phyloP scores from a whole-genome alignment of 2,797 vertebrate species.

The Erithacus rubecula region DNA sequence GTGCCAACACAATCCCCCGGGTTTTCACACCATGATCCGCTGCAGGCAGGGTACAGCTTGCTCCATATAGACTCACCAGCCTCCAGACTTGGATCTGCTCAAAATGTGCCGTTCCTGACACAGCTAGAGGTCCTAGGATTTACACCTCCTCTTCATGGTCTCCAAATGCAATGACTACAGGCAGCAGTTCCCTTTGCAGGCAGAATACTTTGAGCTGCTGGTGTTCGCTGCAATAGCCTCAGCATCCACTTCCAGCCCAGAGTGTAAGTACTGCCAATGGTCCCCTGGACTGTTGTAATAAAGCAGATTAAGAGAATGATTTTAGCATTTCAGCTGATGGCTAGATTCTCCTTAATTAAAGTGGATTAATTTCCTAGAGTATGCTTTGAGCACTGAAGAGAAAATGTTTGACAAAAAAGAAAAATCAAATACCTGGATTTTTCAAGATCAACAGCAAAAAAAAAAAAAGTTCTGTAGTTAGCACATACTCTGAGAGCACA shows the following conservation, averaged over 20 bases:
- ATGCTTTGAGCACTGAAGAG: neutral
- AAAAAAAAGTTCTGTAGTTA: neutral
- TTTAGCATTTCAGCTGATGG: neutral
- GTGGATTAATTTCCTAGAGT: neutral
- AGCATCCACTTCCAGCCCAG: neutral
- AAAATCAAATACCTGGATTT: neutral
- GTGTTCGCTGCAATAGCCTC: neutral
- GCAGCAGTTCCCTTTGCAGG: neutral
- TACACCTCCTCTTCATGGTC: neutral
- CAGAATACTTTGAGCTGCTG: neutral
- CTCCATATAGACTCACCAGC: neutral
- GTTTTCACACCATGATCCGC: neutral
- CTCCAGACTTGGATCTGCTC: neutral
- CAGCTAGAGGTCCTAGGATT: neutral
- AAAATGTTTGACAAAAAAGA: neutral
- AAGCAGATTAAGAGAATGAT: neutral
- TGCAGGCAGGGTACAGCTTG: neutral
- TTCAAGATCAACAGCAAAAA: neutral
- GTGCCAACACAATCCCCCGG: neutral
- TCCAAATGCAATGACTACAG: neutral
- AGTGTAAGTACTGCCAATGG: neutral
- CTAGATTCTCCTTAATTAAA: constrained; percentile 24
- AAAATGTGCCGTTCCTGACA: constrained; percentile 20
- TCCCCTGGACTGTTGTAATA: neutral
- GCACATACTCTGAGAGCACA: neutral